These are phyloP conservation scores for Helicoverpa zea DNA, from an alignment of 1,140 invertebrate genomes.

Conservation along the genomic window DNA sequence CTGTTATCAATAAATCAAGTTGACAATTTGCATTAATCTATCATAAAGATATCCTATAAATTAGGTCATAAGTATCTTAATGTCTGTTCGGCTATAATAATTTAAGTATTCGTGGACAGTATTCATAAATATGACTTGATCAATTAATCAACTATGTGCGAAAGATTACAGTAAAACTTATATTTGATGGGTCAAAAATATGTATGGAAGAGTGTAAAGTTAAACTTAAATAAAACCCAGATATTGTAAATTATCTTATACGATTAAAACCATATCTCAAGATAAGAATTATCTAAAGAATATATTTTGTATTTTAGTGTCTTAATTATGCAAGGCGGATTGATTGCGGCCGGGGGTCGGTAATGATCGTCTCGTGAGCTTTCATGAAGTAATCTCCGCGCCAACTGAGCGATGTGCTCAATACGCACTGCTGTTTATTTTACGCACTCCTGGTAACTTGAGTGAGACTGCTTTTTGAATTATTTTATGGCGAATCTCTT, in stretches of 20 bases:
- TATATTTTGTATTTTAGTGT: conserved; percentile 52
- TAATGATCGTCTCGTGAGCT: conserved; percentile 72
- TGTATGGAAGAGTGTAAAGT: not conserved
- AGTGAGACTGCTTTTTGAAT: not conserved
- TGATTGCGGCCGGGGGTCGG: conserved; percentile 67
- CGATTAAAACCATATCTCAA: conserved; percentile 39
- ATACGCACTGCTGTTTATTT: conserved; percentile 40
- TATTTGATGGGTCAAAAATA: no score
- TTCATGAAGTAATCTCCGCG: conserved; percentile 69
- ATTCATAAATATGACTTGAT: no score
- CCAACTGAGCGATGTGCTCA: conserved; percentile 59
- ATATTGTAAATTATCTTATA: not conserved
- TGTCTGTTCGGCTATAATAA: not conserved
- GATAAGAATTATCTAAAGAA: conserved; percentile 45
- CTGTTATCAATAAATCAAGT: conserved; percentile 13
- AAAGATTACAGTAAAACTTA: no score
- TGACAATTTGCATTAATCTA: conserved; percentile 7
- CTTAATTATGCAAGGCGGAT: conserved; percentile 73
- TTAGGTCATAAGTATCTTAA: not conserved
- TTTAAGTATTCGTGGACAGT: not conserved
- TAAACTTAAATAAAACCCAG: not conserved
- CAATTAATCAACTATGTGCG: no score
- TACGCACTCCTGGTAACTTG: conserved; percentile 23
- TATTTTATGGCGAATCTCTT: not conserved
- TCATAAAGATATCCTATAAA: not conserved